These are phyloP conservation scores for Babylonia areolata DNA, from an alignment of 1,140 invertebrate species.

Conservation along the genomic window DNA sequence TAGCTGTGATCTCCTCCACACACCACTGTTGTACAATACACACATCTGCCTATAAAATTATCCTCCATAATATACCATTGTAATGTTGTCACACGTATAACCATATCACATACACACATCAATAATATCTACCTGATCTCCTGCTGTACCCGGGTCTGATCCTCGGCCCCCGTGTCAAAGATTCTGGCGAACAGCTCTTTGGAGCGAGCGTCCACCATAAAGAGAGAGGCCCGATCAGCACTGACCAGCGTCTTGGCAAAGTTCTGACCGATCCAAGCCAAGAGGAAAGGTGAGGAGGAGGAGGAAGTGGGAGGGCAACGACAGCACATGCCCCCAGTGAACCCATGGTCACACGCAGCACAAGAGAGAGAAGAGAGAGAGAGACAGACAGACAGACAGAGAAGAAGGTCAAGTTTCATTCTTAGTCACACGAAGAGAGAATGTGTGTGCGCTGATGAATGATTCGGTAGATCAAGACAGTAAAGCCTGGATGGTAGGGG, in stretches of 20 bases:
- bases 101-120: too few species aligned
- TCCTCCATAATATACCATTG: too few species aligned
- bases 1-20: too few species aligned
- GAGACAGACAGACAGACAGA: too few species aligned
- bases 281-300: too few species aligned
- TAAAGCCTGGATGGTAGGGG: too few species aligned
- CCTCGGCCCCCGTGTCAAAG: slow-evolving; percentile 80
- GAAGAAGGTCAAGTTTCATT: neutral
- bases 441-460: too few species aligned
- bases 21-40: too few species aligned
- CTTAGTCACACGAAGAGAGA: neutral
- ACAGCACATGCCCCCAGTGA: neutral
- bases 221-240: slow-evolving; percentile 87
- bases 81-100: too few species aligned
- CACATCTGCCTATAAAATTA: too few species aligned
- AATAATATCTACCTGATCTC: slow-evolving; percentile 71
- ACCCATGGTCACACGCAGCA: neutral
- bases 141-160: slow-evolving; percentile 45
- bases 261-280: slow-evolving; percentile 60
- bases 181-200: slow-evolving; percentile 88
- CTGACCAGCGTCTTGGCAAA: slow-evolving; percentile 81
- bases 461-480: too few species aligned
- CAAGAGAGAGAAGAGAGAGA: neutral
- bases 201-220: slow-evolving; percentile 84
- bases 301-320: neutral